Percentiles rank a stretch among this genome's conserved stretches.
Conservation (phyloP, 2,888 invertebrate genomes). For the Crepidodera aurea region DNA sequence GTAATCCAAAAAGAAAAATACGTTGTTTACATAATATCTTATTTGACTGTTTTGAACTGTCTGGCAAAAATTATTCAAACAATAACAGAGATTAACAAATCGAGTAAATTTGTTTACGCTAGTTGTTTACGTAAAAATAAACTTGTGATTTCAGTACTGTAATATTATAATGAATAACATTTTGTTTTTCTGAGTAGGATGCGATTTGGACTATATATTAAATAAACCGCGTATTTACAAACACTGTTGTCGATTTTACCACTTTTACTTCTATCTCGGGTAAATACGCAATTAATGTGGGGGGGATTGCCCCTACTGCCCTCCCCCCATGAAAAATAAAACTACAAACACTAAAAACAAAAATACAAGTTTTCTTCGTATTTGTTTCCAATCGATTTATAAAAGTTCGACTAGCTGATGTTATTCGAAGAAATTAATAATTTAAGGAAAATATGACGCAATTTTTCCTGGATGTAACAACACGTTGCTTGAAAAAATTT, state of each 20-base stretch:
- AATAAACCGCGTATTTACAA: neutral
- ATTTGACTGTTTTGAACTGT: constrained; percentile 24
- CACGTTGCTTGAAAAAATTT: too few species aligned
- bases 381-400: too few species aligned
- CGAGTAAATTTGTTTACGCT: constrained; percentile 23
- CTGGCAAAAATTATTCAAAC: constrained; percentile 18
- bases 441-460: too few species aligned
- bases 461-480: too few species aligned
- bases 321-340: too few species aligned
- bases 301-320: too few species aligned
- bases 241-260: neutral
- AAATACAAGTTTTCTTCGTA: too few species aligned
- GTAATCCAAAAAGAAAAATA: neutral
- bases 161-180: constrained; percentile 19
- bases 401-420: too few species aligned
- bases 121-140: constrained; percentile 22
- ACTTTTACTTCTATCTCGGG: too few species aligned
- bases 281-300: too few species aligned
- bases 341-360: too few species aligned
- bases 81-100: constrained; percentile 18
- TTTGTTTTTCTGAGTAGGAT: constrained; percentile 20
- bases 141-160: constrained; percentile 16
- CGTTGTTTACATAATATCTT: neutral
- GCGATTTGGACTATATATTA: constrained; percentile 10
- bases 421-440: too few species aligned